Evolutionary conservation across 2,888 invertebrate genomes (phyloP).

Genomic region (Acanthosepion pharaonis): DNA sequence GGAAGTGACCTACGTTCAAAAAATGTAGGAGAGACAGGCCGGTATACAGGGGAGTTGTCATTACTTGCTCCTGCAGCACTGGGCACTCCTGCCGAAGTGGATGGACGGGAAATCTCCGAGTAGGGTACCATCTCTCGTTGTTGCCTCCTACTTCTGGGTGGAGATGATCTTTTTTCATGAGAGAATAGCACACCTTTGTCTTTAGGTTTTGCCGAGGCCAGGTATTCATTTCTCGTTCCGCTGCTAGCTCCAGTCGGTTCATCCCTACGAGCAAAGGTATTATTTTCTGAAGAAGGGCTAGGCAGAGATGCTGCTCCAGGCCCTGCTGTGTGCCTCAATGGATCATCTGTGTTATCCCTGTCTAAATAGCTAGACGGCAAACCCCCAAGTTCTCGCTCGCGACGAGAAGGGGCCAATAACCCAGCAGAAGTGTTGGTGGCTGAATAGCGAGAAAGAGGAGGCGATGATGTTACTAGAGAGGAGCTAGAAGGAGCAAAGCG

Average conservation of each 20-base stretch:
- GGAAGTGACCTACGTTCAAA: slow-evolving; percentile 12
- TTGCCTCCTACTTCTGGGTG: not conserved
- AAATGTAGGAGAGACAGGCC: not conserved
- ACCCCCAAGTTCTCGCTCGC: not conserved
- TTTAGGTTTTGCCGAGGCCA: not conserved
- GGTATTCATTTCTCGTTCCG: not conserved
- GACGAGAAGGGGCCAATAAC: not conserved
- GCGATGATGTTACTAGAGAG: not conserved
- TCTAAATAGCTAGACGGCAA: not conserved
- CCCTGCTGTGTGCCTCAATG: not conserved
- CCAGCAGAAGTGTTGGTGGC: not conserved
- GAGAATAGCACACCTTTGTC: not conserved
- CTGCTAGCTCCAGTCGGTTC: not conserved
- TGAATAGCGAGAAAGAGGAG: not conserved
- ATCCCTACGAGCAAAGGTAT: not conserved
- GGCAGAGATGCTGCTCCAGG: not conserved
- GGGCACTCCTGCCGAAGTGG: not conserved
- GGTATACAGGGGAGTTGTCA: not conserved
- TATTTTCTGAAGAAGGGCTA: slow-evolving; percentile 25
- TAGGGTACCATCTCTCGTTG: not conserved
- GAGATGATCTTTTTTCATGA: not conserved
- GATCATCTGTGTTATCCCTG: not conserved
- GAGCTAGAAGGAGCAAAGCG: not conserved
- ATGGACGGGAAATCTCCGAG: not conserved
- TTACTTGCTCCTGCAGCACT: not conserved